Base-by-base conservation (phyloP, 2,113 vertebrate genomes). In the Hassar affinis region DNA sequence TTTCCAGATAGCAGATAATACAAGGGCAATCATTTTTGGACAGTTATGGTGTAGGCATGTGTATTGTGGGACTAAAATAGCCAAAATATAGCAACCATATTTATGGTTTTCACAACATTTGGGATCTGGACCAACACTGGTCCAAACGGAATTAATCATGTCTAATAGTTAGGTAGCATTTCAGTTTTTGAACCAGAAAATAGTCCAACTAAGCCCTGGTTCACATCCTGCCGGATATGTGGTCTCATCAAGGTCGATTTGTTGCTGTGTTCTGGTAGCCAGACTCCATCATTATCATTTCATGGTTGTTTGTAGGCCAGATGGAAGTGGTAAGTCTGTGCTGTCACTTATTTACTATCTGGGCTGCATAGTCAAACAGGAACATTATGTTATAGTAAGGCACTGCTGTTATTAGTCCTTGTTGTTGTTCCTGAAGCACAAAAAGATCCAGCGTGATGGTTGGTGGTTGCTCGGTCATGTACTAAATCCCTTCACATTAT, bases 401-500 rank as follows among this genome's bases (percentile, higher is more conserved):
- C 57, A 30, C 15, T 18, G 17, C 25, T 62, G 9, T 62, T 30
- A 30, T 79, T 62, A 45, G 18, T 20, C 57, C 25, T 79, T 79
- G 42, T 64, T 79, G 17, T 79, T 79, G 35, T 20, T 47, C 25
- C 69, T 12, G 38, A 47, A 64, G 42, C 56, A 20, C 45, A 64
- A 64, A 45, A 80, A 69, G 35, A 59, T 68, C 47, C 79, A 52
- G 35, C 54, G 47, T 54, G 17, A 82, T 49, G 20, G 27, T 47
- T 22, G 6, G 6, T 33, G 17, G 20, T 77, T 77, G 74, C 80
- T 59, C 42, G 49, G 47, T 86, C 59, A 57, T 80, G n/a, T 12
- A 17, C 49, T 76, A 30, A 82, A 71, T 57, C 35, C 47, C 18
- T 84, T 42, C 56, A 45, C n/a, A 69, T 69, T 6, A 81, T 51